phyloP scores from a whole-genome alignment of 2,888 invertebrate genomes.

The Heliothis peltigera region DNA sequence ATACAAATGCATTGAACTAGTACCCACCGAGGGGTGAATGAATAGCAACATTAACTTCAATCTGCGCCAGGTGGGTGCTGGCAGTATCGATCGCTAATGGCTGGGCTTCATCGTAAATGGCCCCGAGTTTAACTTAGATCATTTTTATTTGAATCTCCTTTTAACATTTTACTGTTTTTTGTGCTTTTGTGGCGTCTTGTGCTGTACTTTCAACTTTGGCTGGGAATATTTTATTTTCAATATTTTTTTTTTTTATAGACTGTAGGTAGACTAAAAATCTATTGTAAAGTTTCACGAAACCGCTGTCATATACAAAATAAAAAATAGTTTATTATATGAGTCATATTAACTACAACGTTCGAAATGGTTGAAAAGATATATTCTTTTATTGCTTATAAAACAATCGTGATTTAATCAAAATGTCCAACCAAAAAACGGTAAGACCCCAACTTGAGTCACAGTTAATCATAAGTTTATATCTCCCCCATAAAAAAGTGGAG shows the following conservation, averaged over 20 bases:
- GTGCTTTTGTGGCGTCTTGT: background rate
- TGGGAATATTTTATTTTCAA: background rate
- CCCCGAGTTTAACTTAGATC: conserved; percentile 43
- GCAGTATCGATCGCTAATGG: conserved; percentile 57
- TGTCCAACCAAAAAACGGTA: conserved; percentile 49
- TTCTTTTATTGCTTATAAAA: conserved; percentile 25
- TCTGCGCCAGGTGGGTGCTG: conserved; percentile 59
- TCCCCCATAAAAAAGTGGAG: conserved; percentile 44
- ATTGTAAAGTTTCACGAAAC: background rate
- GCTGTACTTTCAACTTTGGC: background rate
- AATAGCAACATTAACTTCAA: conserved; percentile 59
- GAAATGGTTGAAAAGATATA: background rate
- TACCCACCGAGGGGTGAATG: conserved; percentile 45
- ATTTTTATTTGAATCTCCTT: conserved; percentile 34
- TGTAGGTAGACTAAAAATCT: background rate
- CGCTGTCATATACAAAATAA: background rate
- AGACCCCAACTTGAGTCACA: conserved; percentile 39
- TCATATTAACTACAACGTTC: background rate
- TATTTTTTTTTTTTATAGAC: too few relatives aligned
- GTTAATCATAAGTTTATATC: conserved; percentile 54
- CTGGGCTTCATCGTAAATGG: conserved; percentile 48
- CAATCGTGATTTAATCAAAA: conserved; percentile 50
- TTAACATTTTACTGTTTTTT: conserved; percentile 30
- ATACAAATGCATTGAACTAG: conserved; percentile 46
- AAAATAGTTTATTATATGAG: background rate